Evolutionary conservation across 2,797 vertebrate genomes (phyloP), one percentile per base, ranked within the genome.

Genomic region (Epinephelus awoara): DNA sequence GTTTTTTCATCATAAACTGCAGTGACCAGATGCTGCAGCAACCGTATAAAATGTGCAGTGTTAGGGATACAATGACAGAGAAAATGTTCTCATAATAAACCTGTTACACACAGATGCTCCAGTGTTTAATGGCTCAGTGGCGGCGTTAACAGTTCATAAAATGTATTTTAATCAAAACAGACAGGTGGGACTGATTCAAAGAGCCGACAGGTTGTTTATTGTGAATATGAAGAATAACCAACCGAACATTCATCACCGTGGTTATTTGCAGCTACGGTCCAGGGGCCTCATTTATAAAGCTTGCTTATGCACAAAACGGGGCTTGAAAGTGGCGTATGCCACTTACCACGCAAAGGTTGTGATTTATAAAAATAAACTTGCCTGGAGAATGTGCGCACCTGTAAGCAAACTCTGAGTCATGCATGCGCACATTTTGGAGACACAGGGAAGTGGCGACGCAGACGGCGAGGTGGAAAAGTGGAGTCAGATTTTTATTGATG

Each of bases 1-100:
- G 44, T 79, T 52, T 50, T 55, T 74, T 67, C 61, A 59, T 70
- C 72, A 67, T 64, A 72, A 82, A 66, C 57, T 40, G 47, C 38
- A 40, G 50, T 64, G 77, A 75, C 63, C 77, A 90, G 85, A 90
- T 86, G 73, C 65, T 83, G 70, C 77, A 29, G 42, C 29, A 38
- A 23, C 17, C 54, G 61, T 52, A 46, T 75, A 49, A 72, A 82
- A 72, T 71, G 23, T 42, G 72, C 71, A 77, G 38, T 46, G 59
- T 65, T 62, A 11, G 19, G 21, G 46, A 54, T 5, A 76, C 59
- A 75, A 67, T 34, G 52, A 71, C 23, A 70, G 59, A 50, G 66
- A 59, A 75, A 54, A 64, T 79, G 27, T 54, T 72, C 49, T 51
- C 49, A 69, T 75, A 68, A 80, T 76, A 76, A 80, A 79, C 55